Evolutionary conservation across 2,797 vertebrate genomes (phyloP), one percentile per base, ranked within the genome.

Genomic region (Coregonus sp.): DNA sequence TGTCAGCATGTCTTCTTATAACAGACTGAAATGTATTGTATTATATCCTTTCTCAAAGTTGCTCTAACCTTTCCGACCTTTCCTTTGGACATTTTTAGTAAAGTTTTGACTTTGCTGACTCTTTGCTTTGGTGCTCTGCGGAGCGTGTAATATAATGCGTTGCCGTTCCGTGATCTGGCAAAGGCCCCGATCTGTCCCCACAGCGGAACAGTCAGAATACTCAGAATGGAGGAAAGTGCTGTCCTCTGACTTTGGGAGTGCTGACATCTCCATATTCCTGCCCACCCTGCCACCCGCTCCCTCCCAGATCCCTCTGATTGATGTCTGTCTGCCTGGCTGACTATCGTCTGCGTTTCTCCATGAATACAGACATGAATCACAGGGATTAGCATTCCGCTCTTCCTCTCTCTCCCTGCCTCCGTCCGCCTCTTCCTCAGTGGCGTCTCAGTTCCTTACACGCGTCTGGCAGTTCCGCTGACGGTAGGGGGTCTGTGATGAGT

Each of bases 201-300:
- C 14, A 50, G 79, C 75, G 81, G 90, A 83, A 85, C 80, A 81
- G 80, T 86, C 85, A 77, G 81, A 87, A 76, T 74, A 74, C 85
- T 86, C 85, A 78, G 81, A 88, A 76, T 71, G 72, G 85, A 35
- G 75, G 75, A 88, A 91, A 90, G 80, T 90, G 88, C 91, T 90
- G 89, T 88, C 83, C 83, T 86, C 84, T 86, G 89, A 90, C 85
- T 92, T 90, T 79, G 71, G 75, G 87, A 93, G 70, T 91, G 90
- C 92, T 93, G 92, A 93, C 89, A 88, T 90, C 81, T 89, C 86
- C 84, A 82, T 84, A 87, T 82, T 79, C 77, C 61, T 20, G 31
- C 72, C n/a, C 35, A 25, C 72, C 70, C 69, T 2, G 16, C 66
- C 76, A 71, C 61, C 25, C 51, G n/a, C 74, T 11, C 25, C 50